These are phyloP conservation scores for Tinamus guttatus DNA, from an alignment of 2,113 vertebrate species.

Conservation along the genomic window DNA sequence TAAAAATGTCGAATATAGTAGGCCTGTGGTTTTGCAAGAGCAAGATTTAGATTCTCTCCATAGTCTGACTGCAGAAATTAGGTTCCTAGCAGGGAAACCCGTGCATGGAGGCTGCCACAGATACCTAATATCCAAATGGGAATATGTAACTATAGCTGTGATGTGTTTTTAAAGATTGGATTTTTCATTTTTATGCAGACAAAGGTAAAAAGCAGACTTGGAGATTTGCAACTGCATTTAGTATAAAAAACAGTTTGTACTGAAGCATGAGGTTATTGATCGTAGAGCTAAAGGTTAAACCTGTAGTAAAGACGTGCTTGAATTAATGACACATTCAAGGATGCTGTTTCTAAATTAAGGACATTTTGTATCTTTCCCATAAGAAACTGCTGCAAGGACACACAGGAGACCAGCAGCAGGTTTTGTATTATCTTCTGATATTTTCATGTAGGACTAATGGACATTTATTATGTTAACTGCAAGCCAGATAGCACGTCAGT, in stretches of 20 bases:
- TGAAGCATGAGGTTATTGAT: conserved; percentile 12
- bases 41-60: background rate
- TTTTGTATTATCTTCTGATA: background rate
- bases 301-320: background rate
- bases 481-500: background rate
- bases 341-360: background rate
- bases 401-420: background rate
- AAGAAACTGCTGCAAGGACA: background rate
- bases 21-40: background rate
- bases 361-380: background rate
- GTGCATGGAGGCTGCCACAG: background rate
- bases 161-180: background rate
- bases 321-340: conserved; percentile 4
- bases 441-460: background rate
- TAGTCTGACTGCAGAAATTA: background rate
- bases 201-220: background rate
- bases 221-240: background rate
- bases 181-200: background rate
- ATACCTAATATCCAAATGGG: background rate
- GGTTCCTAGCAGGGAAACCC: background rate
- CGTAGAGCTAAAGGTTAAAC: conserved; percentile 20
- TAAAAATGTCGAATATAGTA: background rate
- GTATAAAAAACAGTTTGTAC: background rate
- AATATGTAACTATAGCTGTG: background rate
- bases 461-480: background rate